Evolutionary conservation across 2,888 invertebrate genomes (phyloP).

Genomic region (Agonopterix subpropinquella): DNA sequence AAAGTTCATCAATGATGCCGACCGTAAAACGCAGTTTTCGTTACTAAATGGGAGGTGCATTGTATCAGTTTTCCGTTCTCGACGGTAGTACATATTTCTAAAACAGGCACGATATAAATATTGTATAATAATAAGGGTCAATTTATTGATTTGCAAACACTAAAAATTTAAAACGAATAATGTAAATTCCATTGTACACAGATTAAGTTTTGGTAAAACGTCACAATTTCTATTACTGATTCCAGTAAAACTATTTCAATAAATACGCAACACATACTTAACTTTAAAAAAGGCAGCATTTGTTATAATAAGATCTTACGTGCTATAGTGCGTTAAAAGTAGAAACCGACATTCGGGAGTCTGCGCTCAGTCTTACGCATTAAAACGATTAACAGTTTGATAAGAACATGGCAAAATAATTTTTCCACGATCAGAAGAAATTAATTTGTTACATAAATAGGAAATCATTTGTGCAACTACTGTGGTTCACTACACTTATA

Average conservation of each 20-base stretch:
- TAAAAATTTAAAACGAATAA: too few relatives aligned
- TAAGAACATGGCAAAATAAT: slow-evolving; percentile 3
- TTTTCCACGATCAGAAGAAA: slow-evolving; percentile 10
- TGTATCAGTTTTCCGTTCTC: too few relatives aligned
- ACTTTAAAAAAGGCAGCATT: slow-evolving; percentile 39
- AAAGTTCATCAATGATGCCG: too few relatives aligned
- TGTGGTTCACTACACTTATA: neutral
- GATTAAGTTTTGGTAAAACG: too few relatives aligned
- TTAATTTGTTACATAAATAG: slow-evolving; percentile 4
- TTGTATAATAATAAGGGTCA: too few relatives aligned
- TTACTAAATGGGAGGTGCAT: too few relatives aligned
- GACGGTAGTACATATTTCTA: too few relatives aligned
- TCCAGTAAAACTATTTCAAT: slow-evolving; percentile 12
- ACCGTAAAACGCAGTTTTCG: too few relatives aligned
- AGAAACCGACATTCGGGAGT: slow-evolving; percentile 30
- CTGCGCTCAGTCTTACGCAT: slow-evolving; percentile 40
- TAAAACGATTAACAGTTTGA: slow-evolving; percentile 1
- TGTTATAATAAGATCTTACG: slow-evolving; percentile 36
- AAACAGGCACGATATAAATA: too few relatives aligned
- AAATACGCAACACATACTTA: slow-evolving; percentile 41
- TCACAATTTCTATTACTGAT: slow-evolving; percentile 1
- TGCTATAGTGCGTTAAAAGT: slow-evolving; percentile 25
- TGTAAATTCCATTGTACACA: too few relatives aligned
- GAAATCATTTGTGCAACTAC: slow-evolving; percentile 12
- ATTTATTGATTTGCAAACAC: too few relatives aligned